Conservation (phyloP, 1,140 invertebrate species). For the Zaprionus capensis region DNA sequence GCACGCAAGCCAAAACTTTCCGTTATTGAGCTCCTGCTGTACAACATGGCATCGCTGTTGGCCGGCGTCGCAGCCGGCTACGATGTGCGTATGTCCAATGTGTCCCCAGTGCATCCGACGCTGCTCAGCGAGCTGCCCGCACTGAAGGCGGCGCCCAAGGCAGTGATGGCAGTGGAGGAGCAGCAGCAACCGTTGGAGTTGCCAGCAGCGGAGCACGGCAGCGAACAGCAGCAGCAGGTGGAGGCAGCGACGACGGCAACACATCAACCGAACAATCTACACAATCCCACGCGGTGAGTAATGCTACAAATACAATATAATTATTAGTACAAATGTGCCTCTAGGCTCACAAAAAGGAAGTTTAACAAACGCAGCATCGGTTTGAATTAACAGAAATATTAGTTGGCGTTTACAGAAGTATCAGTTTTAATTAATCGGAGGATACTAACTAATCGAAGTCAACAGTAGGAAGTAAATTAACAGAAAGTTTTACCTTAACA, state of each 20-base stretch:
- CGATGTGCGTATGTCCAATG: constrained; percentile 94
- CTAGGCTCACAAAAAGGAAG: too few species aligned
- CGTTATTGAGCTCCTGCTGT: constrained; percentile 92
- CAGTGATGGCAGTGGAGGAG: not conserved
- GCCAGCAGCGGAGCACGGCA: constrained; percentile 37
- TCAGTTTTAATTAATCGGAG: too few species aligned
- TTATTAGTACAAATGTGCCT: too few species aligned
- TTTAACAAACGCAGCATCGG: too few species aligned
- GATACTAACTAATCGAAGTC: too few species aligned
- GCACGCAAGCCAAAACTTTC: constrained; percentile 89
- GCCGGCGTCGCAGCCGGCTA: constrained; percentile 95
- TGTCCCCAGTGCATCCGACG: constrained; percentile 92
- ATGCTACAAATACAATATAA: too few species aligned
- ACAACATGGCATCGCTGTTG: constrained; percentile 95
- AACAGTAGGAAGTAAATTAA: too few species aligned
- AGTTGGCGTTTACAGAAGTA: too few species aligned
- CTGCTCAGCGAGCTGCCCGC: constrained; percentile 84
- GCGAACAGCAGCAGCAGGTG: not conserved
- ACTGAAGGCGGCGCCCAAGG: constrained; percentile 73
- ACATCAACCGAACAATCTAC: not conserved
- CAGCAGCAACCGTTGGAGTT: constrained; percentile 77
- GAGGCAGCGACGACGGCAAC: constrained; percentile 36
- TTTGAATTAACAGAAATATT: too few species aligned
- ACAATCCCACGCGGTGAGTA: constrained; percentile 40
- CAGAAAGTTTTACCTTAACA: too few species aligned